Evolutionary conservation across 1,140 invertebrate species (phyloP), one percentile per base, ranked within the genome.

Genomic region (Drosophila miranda): DNA sequence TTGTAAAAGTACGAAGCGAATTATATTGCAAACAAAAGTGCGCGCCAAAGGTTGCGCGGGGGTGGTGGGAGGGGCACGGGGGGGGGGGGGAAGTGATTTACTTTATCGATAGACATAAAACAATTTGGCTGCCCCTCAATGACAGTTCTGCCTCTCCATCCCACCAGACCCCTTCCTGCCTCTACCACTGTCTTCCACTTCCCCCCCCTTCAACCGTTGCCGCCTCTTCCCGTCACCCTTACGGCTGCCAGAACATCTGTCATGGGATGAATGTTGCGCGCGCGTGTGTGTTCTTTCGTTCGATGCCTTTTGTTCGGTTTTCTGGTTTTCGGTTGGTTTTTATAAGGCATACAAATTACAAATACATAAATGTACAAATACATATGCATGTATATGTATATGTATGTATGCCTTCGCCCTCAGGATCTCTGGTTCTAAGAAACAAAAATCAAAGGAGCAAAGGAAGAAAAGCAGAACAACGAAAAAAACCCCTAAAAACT

Each of bases 71-170:
- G 42, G 54, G 3, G 3, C 8, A 34, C 2, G 9, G 2, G 30
- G 54, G 62, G 9, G 2, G 30, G 54, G 62, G 75, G 69, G 59
- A 78, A 82, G 69, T 78, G 69, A 83, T 82, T 82, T 82, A 69
- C 78, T 78, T 78, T 83, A 82, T 82, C 79, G 70, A 83, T 78
- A 78, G 74, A 70, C 79, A 82, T 78, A 83, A 82, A 82, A 83
- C 79, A 82, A 82, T 82, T 82, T 82, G 79, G 75, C 57, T 64
- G 54, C 38, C 54, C 49, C 49, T 42, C 42, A 68, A 62, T 62
- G 43, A 76, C 49, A 51, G 34, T 53, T 48, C 57, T 28, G 55
- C 21, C 16, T 9, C 34, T 34, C 44, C 51, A 28, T 16, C 38
- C 38, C 56, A 1, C 19, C 19, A n/a, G 19, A 2, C 19, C 19